Conservation (phyloP, 1,140 invertebrate genomes). For the Hormaphis cornu region DNA sequence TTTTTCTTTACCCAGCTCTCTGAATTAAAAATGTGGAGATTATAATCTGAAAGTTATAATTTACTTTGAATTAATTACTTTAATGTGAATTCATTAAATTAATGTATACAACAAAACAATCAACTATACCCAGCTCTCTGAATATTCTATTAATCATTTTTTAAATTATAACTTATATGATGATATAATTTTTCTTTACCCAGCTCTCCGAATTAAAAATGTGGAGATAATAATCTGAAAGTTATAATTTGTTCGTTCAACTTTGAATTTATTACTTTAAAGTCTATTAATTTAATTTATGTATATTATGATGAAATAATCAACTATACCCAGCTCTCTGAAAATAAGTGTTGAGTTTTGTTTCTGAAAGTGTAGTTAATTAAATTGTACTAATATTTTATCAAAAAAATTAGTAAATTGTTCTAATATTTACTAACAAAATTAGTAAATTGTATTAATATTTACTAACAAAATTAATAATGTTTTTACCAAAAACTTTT, state of each 20-base stretch:
- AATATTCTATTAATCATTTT: too few species aligned
- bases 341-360: not conserved
- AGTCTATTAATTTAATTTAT: not conserved
- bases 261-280: not conserved
- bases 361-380: not conserved
- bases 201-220: constrained; percentile 9
- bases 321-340: not conserved
- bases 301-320: not conserved
- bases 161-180: too few species aligned
- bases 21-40: not conserved
- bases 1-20: not conserved
- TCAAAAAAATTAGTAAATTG: too few species aligned
- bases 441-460: too few species aligned
- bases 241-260: not conserved
- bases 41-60: not conserved
- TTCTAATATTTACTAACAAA: too few species aligned
- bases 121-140: constrained; percentile 20
- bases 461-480: too few species aligned
- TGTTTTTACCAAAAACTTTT: too few species aligned
- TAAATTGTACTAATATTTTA: too few species aligned
- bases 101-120: not conserved
- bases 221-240: not conserved
- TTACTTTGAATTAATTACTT: not conserved
- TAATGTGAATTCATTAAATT: not conserved
- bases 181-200: not conserved